Evolutionary conservation across 2,888 invertebrate species (phyloP).

Genomic region (Empis stercorea): DNA sequence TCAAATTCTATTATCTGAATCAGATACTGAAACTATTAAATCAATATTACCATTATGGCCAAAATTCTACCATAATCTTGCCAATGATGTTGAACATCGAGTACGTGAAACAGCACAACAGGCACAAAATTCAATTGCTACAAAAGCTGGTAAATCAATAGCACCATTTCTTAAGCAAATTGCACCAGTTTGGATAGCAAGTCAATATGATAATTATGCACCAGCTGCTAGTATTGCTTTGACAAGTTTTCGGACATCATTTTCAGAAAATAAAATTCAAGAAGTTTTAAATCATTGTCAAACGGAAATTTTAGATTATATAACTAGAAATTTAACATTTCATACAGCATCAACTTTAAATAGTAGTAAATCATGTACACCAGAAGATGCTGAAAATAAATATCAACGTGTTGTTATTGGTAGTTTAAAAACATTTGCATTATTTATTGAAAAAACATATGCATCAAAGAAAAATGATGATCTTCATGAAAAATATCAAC

Average conservation of each 20-base stretch:
- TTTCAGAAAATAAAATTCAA: slow-evolving; percentile 61
- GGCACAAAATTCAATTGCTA: slow-evolving; percentile 56
- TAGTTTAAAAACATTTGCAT: slow-evolving; percentile 50
- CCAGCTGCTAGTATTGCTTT: slow-evolving; percentile 66
- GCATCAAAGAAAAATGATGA: slow-evolving; percentile 40
- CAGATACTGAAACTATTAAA: slow-evolving; percentile 53
- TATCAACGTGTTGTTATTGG: slow-evolving; percentile 52
- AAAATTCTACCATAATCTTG: slow-evolving; percentile 59
- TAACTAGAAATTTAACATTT: slow-evolving; percentile 55
- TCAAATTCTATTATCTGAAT: slow-evolving; percentile 49
- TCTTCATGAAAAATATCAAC: slow-evolving; percentile 36
- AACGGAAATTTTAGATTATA: slow-evolving; percentile 59
- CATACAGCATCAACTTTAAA: slow-evolving; percentile 44
- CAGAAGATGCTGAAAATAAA: slow-evolving; percentile 56
- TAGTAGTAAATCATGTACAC: slow-evolving; percentile 40
- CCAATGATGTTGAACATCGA: slow-evolving; percentile 67
- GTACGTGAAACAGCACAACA: slow-evolving; percentile 67
- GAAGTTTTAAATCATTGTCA: slow-evolving; percentile 76
- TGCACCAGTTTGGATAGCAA: slow-evolving; percentile 73
- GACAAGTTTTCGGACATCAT: slow-evolving; percentile 56
- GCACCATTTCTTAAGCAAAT: slow-evolving; percentile 69
- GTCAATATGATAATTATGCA: slow-evolving; percentile 73
- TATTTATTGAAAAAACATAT: slow-evolving; percentile 46
- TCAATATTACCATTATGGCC: slow-evolving; percentile 72
- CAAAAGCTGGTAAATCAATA: slow-evolving; percentile 56